Evolutionary conservation across 2,888 invertebrate genomes (phyloP).

Genomic region (Hyalella azteca): DNA sequence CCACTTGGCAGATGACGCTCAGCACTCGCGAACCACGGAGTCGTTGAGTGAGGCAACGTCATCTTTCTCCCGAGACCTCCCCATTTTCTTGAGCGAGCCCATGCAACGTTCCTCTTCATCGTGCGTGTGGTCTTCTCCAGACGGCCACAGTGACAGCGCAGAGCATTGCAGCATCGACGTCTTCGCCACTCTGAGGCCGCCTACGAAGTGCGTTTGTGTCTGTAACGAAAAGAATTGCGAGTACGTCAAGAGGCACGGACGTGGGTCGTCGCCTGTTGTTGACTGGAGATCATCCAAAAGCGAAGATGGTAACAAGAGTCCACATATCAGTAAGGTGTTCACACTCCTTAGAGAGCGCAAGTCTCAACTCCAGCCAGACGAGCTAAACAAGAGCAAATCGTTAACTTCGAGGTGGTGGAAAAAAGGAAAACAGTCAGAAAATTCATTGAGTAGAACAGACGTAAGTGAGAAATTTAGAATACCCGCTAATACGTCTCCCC

Average conservation of each 20-base stretch:
- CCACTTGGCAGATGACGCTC: neutral
- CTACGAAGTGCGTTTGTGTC: conserved; percentile 48
- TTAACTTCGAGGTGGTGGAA: conserved; percentile 7
- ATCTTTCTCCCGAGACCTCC: conserved; percentile 19
- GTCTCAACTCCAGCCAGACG: neutral
- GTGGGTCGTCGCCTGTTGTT: conserved; percentile 17
- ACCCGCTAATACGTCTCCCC: neutral
- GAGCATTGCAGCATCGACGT: conserved; percentile 4
- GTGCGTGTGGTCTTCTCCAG: conserved; percentile 15
- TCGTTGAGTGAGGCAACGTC: conserved; percentile 28
- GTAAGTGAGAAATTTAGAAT: neutral
- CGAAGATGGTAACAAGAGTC: neutral
- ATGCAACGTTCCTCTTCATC: conserved; percentile 29
- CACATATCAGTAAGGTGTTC: conserved; percentile 20
- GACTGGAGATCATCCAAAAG: conserved; percentile 4
- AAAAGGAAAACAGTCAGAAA: neutral
- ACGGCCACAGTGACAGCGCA: conserved; percentile 20
- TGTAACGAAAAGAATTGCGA: conserved; percentile 51
- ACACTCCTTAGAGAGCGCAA: conserved; percentile 21
- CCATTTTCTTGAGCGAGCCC: conserved; percentile 21
- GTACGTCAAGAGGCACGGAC: conserved; percentile 43
- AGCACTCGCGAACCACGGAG: conserved; percentile 18
- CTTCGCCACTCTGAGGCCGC: neutral
- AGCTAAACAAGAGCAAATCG: conserved; percentile 14
- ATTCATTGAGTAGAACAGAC: neutral